Conservation (phyloP, 2,888 invertebrate genomes). For the Xestia c-nigrum region DNA sequence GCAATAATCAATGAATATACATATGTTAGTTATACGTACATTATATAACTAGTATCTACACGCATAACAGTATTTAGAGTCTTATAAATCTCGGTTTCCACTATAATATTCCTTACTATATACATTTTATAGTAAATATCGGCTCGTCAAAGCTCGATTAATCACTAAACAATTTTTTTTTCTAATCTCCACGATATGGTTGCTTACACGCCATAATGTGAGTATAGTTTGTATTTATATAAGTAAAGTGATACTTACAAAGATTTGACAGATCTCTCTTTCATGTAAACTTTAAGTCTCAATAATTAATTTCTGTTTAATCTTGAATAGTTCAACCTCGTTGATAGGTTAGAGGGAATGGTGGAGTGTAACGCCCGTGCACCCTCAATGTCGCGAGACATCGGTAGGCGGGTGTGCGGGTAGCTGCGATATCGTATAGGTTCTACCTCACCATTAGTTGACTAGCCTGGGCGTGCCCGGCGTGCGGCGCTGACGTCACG, state of each 20-base stretch:
- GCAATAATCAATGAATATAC: conserved; percentile 78
- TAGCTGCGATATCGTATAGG: conserved; percentile 69
- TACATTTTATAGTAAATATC: conserved; percentile 47
- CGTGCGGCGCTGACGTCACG: conserved; percentile 34
- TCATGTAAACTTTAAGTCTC: conserved; percentile 61
- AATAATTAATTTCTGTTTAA: conserved; percentile 61
- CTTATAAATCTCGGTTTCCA: conserved; percentile 58
- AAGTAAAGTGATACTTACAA: conserved; percentile 65
- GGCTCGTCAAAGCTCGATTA: conserved; percentile 43
- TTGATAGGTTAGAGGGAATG: conserved; percentile 65
- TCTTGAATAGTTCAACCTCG: conserved; percentile 65
- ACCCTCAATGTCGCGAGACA: conserved; percentile 51
- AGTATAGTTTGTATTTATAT: conserved; percentile 60
- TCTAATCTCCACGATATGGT: conserved; percentile 43
- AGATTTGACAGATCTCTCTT: conserved; percentile 59
- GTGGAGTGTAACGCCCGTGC: conserved; percentile 57
- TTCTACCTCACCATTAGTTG: conserved; percentile 74
- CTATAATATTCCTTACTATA: conserved; percentile 48
- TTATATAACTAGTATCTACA: conserved; percentile 72
- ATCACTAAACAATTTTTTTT: conserved; percentile 31
- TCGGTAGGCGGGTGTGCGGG: conserved; percentile 67
- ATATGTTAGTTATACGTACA: conserved; percentile 66
- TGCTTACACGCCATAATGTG: conserved; percentile 43
- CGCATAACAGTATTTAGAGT: conserved; percentile 75
- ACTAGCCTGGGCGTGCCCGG: conserved; percentile 52